These are phyloP conservation scores for Lasioglossum vierecki DNA, from an alignment of 2,888 invertebrate species.

Conservation along the genomic window DNA sequence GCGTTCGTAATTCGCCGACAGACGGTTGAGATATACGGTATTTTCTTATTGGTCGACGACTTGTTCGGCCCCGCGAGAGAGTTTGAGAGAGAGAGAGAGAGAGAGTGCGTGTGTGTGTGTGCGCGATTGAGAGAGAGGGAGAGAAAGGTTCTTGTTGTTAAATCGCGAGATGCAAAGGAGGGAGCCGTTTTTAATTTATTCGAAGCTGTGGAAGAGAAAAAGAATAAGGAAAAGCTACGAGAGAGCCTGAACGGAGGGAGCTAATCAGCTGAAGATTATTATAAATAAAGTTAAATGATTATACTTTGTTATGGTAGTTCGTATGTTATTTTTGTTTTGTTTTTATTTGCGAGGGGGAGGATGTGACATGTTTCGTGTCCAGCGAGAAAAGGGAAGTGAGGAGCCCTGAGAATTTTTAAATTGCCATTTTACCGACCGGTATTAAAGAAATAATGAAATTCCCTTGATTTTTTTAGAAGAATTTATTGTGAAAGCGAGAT, in stretches of 20 bases:
- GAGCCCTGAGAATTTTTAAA: slow-evolving; percentile 59
- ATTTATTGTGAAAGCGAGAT: neutral
- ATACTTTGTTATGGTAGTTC: slow-evolving; percentile 65
- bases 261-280: slow-evolving; percentile 62
- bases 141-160: slow-evolving; percentile 43
- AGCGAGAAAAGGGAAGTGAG: slow-evolving; percentile 36
- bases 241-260: slow-evolving; percentile 41
- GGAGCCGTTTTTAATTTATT: slow-evolving; percentile 61
- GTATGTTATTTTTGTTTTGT: slow-evolving; percentile 52
- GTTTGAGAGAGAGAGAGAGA: neutral
- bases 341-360: neutral
- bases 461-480: neutral
- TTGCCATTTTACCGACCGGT: neutral
- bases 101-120: neutral
- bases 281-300: slow-evolving; percentile 66
- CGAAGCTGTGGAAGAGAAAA: slow-evolving; percentile 47
- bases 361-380: neutral
- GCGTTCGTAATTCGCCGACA: slow-evolving; percentile 36
- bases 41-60: slow-evolving; percentile 54
- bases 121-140: slow-evolving; percentile 6
- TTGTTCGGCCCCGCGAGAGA: slow-evolving; percentile 36
- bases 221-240: neutral
- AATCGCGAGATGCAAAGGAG: slow-evolving; percentile 24
- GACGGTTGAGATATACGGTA: slow-evolving; percentile 43
- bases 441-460: neutral